Evolutionary conservation across 64 coral and sea anemone genomes (phyloP).

Genomic region (Anthopleura sola): DNA sequence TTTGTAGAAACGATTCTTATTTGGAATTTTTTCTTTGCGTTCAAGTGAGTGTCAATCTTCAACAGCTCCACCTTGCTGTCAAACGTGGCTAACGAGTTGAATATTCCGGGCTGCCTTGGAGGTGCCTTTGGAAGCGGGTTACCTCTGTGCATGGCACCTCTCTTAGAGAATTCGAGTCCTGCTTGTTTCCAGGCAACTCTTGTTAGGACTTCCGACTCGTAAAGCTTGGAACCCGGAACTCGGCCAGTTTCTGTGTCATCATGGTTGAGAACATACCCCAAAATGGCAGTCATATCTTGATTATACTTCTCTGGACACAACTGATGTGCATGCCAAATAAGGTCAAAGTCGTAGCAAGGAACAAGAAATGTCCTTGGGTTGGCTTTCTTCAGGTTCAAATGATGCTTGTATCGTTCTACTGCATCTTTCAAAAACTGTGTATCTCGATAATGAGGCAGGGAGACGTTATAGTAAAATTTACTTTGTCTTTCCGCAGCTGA

Average conservation of each 20-base stretch:
- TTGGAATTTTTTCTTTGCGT: constrained; percentile 13
- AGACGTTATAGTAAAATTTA: constrained; percentile 64
- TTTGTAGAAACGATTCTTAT: not conserved
- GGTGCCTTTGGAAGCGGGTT: constrained; percentile 24
- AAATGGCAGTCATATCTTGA: constrained; percentile 39
- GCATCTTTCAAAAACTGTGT: constrained; percentile 46
- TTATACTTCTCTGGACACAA: constrained; percentile 54
- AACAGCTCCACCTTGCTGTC: not conserved
- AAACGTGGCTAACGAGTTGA: not conserved
- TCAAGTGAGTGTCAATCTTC: not conserved
- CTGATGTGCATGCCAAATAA: constrained; percentile 78
- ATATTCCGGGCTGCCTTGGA: not conserved
- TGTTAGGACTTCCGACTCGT: constrained; percentile 38
- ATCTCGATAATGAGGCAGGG: constrained; percentile 72
- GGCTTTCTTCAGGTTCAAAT: constrained; percentile 50
- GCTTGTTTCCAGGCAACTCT: constrained; percentile 35
- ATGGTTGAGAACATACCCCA: constrained; percentile 63
- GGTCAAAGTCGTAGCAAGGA: constrained; percentile 87
- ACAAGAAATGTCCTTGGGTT: constrained; percentile 54
- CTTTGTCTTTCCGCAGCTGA: constrained; percentile 51
- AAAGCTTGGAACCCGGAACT: constrained; percentile 58
- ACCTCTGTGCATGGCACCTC: constrained; percentile 68
- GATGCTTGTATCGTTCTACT: constrained; percentile 57
- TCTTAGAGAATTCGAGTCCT: constrained; percentile 26
- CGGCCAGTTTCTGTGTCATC: constrained; percentile 76